Base-by-base conservation (phyloP, 2,888 invertebrate genomes). In the Dynastes tityus region DNA sequence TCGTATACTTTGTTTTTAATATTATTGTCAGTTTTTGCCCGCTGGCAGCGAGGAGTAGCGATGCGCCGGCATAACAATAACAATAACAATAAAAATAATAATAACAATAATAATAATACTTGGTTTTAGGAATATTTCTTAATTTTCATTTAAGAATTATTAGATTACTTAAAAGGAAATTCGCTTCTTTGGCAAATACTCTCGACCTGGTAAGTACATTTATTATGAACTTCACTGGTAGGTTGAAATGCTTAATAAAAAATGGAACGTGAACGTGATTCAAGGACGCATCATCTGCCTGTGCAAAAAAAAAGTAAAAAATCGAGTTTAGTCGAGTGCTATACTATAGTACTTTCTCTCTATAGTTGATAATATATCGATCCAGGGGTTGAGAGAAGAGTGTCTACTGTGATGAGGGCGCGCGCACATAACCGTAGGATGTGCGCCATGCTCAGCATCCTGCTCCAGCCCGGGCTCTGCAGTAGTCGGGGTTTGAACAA, bases 401-500 rank as follows among this genome's bases (percentile, higher is more conserved):
- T 74, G 73, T 74, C 58, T 58, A 74, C 73, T 74, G 27, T 74
- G 73, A 74, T 45, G 73, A 74, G 73, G 49, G 73, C 73, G 73
- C 73, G 73, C 73, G 73, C 73, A 74, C 61, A 74, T 74, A 74
- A 74, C 73, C 73, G 73, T 74, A 74, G 73, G 73, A 74, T 74
- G 73, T 74, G 85, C 85, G 86, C 83, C 84, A 85, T 85, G 85
- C 86, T 85, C 87, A 87, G 88, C 88, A 87, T 88, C 88, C 88
- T 87, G 88, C 87, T 86, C 87, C 86, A 86, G 87, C 87, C 87
- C 87, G 87, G 87, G 87, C 86, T 85, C 86, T 87, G 88, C 88
- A 87, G 88, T 86, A 87, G 87, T 88, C 85, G 86, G 86, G 86
- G 84, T 87, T 84, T 82, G 83, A 83, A 83, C 83, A 83, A 82